These are phyloP conservation scores for Incurvaria masculella DNA, from an alignment of 2,888 invertebrate species.

Conservation along the genomic window DNA sequence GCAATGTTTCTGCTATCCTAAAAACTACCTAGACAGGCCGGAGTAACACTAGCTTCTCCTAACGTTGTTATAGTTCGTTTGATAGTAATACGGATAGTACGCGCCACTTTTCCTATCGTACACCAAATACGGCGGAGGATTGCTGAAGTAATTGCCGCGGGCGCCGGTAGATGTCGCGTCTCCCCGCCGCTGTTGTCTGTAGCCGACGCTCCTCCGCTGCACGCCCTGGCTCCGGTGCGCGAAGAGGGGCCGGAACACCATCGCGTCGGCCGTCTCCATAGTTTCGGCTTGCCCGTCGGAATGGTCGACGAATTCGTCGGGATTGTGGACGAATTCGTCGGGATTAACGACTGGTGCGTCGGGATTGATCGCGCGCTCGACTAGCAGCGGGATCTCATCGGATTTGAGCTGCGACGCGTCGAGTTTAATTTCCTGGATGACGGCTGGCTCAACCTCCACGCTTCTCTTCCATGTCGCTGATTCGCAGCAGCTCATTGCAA, in stretches of 20 bases:
- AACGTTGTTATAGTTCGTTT: constrained; percentile 25
- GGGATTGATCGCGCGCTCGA: neutral
- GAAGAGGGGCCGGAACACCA: neutral
- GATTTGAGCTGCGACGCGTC: neutral
- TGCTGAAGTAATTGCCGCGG: constrained; percentile 23
- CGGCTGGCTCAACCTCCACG: neutral
- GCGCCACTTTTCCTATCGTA: constrained; percentile 37
- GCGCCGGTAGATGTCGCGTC: neutral
- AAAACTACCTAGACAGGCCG: too few species aligned
- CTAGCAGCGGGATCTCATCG: neutral
- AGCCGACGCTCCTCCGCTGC: neutral
- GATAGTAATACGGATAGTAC: constrained; percentile 38
- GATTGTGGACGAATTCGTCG: neutral
- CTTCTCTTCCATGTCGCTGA: neutral
- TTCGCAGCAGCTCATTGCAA: neutral
- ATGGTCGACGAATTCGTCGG: neutral
- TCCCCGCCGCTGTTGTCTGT: neutral
- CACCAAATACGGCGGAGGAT: constrained; percentile 38
- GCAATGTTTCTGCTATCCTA: too few species aligned
- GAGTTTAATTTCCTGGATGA: neutral
- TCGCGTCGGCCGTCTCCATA: neutral
- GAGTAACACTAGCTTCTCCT: constrained; percentile 15
- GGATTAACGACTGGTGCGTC: neutral
- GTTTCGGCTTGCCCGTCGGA: neutral
- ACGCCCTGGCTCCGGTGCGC: neutral